Evolutionary conservation across 2,888 invertebrate genomes (phyloP).

Genomic region (Thymelicus acteon): DNA sequence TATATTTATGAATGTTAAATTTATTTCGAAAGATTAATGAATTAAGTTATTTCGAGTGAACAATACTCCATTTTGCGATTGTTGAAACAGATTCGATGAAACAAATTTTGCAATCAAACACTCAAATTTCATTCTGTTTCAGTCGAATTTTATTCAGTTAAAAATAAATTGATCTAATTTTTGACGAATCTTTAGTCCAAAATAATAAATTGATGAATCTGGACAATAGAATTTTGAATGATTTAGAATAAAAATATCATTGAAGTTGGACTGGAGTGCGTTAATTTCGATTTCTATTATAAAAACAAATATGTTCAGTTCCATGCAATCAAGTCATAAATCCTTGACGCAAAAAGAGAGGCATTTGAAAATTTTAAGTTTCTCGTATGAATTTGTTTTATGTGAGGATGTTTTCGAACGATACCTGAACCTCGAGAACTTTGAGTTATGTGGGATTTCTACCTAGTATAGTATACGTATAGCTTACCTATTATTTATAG

Average conservation of each 20-base stretch:
- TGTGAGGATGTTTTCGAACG: too few species aligned
- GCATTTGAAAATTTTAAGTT: too few species aligned
- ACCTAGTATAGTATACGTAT: too few species aligned
- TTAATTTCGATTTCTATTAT: too few species aligned
- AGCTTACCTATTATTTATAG: too few species aligned
- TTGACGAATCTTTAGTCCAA: constrained; percentile 8
- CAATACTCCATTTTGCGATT: constrained; percentile 15
- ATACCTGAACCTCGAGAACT: too few species aligned
- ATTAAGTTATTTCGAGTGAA: constrained; percentile 7
- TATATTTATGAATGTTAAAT: background rate
- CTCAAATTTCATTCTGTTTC: constrained; percentile 15
- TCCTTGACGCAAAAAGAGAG: too few species aligned
- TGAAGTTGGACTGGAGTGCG: too few species aligned
- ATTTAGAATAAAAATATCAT: background rate
- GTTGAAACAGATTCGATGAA: constrained; percentile 18
- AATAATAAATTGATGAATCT: background rate
- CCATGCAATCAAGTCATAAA: too few species aligned
- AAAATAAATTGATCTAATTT: constrained; percentile 9
- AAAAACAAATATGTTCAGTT: too few species aligned
- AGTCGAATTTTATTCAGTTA: constrained; percentile 13
- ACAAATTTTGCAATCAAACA: constrained; percentile 19
- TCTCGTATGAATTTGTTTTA: too few species aligned
- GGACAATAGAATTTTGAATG: background rate
- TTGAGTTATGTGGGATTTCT: too few species aligned
- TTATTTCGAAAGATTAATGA: background rate